These are phyloP conservation scores for Proteles cristata DNA, from an alignment of 2,113 vertebrate species.

Conservation along the genomic window DNA sequence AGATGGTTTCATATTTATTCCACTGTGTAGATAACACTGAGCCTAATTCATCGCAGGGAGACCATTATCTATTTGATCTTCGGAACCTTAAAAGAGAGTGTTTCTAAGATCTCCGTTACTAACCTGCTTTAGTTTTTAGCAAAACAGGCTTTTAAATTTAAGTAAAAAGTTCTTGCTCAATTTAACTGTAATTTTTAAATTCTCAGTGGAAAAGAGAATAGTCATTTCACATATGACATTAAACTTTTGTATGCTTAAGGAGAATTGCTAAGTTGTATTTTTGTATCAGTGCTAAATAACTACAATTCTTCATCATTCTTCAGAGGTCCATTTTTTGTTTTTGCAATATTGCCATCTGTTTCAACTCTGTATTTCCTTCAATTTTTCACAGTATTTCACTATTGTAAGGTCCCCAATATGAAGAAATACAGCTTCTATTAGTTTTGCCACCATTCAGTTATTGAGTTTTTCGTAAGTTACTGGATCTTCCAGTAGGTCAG, in stretches of 20 bases:
- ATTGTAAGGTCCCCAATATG: background rate
- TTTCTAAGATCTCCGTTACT: constrained; percentile 9
- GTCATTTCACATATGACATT: constrained; percentile 30
- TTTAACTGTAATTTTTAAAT: constrained; percentile 33
- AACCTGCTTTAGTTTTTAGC: background rate
- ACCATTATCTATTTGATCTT: constrained; percentile 51
- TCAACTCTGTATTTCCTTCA: background rate
- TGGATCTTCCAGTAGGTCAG: background rate
- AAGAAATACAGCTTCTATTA: background rate
- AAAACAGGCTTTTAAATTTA: constrained; percentile 32
- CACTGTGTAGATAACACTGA: background rate
- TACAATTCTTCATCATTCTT: background rate
- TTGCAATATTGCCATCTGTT: background rate
- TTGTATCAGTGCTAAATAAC: constrained; percentile 23
- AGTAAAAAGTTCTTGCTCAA: background rate
- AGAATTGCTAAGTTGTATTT: background rate
- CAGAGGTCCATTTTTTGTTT: background rate
- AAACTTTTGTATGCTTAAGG: background rate
- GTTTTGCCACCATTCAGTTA: background rate
- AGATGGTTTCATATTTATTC: constrained; percentile 43
- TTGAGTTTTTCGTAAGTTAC: background rate
- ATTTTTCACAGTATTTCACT: background rate
- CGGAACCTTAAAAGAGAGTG: background rate
- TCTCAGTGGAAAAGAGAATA: constrained; percentile 6
- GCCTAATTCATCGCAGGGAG: constrained; percentile 39